Base-by-base conservation (phyloP, 2,113 vertebrate species). In the Notothenia rossii region DNA sequence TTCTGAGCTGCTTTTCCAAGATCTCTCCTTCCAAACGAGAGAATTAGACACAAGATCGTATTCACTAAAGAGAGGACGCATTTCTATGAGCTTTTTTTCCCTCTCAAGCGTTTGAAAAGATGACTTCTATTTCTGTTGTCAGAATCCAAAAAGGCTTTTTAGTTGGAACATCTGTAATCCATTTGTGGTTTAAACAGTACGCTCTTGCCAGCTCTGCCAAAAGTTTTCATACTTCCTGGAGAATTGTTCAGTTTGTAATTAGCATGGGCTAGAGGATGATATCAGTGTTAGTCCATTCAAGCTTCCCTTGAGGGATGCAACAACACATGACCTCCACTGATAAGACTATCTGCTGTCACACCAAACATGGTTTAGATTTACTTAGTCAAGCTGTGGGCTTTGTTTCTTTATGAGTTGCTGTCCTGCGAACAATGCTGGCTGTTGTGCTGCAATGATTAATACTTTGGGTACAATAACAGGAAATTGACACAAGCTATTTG, bases 161-260 rank as follows among this genome's bases (percentile, higher is more conserved):
- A 79, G 73, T 81, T 53, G 49, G 63, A 89, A 91, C 91, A 93
- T 93, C 91, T 93, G 92, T 87, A 82, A 90, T 90, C 86, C 90
- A 93, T 94, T 93, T 94, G 89, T 86, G 91, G 92, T 81, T 25
- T 63, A 66, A 81, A 40, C 36, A 74, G 80, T 75, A 65, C 10
- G 13, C 54, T 80, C 72, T 70, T 84, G 81, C 79, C 90, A 84
- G 74, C 83, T 65, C 74, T 88, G 90, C 88, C 88, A 89, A 84
- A 91, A 61, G 84, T 91, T 88, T 86, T 91, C 89, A 77, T 86
- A 90, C 83, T 88, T 89, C 86, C 86, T 83, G 73, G 83, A 80
- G 86, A 85, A 84, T 86, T 62, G 59, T 88, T 79, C 85, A 91
- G 81, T 85, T 88, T 81, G 78, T 86, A 86, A 92, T 92, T 90